Percentiles rank a stretch among this genome's conserved stretches.
Evolutionary conservation across 92 coral and sea anemone genomes (phyloP).

Genomic region (Phymanthus crucifer): DNA sequence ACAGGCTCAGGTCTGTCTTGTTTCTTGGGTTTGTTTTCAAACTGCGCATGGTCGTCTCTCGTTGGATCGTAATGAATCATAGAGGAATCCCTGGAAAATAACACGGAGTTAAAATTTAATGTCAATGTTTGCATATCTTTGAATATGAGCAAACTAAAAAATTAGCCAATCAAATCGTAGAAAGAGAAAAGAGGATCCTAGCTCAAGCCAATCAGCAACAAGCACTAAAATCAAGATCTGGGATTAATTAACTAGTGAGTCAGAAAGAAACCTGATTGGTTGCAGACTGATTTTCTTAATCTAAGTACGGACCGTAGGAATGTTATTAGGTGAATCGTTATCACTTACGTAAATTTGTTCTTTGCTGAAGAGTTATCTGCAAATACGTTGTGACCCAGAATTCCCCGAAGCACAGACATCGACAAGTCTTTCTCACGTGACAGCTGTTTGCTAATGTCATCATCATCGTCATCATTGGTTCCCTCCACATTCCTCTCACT

Average conservation of each 20-base stretch:
- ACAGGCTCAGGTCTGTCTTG: slow-evolving; percentile 31
- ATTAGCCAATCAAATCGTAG: no score
- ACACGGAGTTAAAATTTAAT: background rate
- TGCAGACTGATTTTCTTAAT: no score
- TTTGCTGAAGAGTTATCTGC: background rate
- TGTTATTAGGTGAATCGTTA: background rate
- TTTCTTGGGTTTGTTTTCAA: slow-evolving; percentile 59
- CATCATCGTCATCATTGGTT: slow-evolving; percentile 1
- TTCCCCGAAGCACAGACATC: slow-evolving; percentile 73
- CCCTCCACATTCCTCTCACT: slow-evolving; percentile 8
- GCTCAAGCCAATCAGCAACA: background rate
- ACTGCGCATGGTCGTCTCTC: slow-evolving; percentile 84
- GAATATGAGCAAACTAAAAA: no score
- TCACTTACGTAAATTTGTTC: slow-evolving; percentile 41
- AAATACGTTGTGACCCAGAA: slow-evolving; percentile 60
- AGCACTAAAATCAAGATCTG: background rate
- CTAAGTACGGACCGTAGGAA: background rate
- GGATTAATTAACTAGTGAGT: no score
- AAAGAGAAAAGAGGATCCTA: no score
- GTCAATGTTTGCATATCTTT: no score
- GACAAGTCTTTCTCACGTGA: slow-evolving; percentile 72
- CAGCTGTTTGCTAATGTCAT: slow-evolving; percentile 44
- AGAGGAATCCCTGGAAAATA: slow-evolving; percentile 54
- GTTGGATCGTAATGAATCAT: slow-evolving; percentile 84
- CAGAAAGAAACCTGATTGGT: no score